Conservation (phyloP, 2,888 invertebrate species). For the Endotricha flammealis region DNA sequence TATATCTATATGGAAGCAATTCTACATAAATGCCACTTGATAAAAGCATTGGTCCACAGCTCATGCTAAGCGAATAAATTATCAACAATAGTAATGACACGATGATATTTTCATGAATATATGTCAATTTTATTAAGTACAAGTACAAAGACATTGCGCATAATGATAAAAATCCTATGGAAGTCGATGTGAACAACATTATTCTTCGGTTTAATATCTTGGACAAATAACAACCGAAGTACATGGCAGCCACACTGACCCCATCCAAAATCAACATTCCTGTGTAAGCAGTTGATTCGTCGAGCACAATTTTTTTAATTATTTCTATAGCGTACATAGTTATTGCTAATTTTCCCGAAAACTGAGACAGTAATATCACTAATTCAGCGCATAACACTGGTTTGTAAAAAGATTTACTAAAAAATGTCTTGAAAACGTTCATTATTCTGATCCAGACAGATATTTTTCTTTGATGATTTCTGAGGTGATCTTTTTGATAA, state of each 20-base stretch:
- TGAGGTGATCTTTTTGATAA: slow-evolving; percentile 23
- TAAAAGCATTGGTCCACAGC: slow-evolving; percentile 32
- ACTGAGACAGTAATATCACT: not conserved
- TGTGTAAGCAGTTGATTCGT: slow-evolving; percentile 24
- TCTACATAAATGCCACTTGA: slow-evolving; percentile 27
- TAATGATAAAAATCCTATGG: slow-evolving; percentile 27
- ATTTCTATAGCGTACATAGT: slow-evolving; percentile 15
- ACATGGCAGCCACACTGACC: slow-evolving; percentile 31
- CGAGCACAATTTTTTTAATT: slow-evolving; percentile 24
- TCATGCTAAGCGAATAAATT: slow-evolving; percentile 28
- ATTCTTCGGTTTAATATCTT: slow-evolving; percentile 29
- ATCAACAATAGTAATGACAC: slow-evolving; percentile 24
- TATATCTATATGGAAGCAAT: slow-evolving; percentile 28
- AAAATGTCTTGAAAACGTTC: not conserved
- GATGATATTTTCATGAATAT: slow-evolving; percentile 25
- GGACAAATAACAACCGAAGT: slow-evolving; percentile 29
- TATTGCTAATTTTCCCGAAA: slow-evolving; percentile 3
- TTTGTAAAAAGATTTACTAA: not conserved
- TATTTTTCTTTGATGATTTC: slow-evolving; percentile 7
- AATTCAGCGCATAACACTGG: not conserved
- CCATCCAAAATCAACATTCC: slow-evolving; percentile 36
- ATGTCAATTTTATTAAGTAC: slow-evolving; percentile 27
- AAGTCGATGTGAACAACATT: slow-evolving; percentile 23
- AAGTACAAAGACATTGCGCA: slow-evolving; percentile 34
- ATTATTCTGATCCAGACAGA: not conserved